Conservation (phyloP, 2,113 vertebrate species). For the Erinaceus europaeus region DNA sequence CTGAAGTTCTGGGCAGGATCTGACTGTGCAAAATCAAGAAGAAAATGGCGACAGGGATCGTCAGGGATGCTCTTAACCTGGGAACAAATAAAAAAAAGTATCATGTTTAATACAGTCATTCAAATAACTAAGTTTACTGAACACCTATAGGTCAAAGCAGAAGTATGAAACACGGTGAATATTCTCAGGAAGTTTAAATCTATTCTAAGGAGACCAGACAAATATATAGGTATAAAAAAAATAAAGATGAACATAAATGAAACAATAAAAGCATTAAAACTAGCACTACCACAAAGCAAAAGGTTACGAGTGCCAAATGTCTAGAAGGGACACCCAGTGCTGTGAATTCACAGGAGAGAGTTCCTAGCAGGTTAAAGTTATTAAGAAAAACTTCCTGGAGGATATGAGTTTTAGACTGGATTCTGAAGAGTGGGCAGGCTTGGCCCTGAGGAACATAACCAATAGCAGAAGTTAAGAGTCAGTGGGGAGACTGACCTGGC, state of each 20-base stretch:
- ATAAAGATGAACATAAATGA: constrained; percentile 35
- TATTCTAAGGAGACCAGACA: constrained; percentile 52
- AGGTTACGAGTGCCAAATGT: constrained; percentile 45
- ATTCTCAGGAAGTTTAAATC: constrained; percentile 43
- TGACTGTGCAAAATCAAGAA: constrained; percentile 92
- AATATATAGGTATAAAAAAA: constrained; percentile 12
- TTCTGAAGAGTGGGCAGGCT: constrained; percentile 30
- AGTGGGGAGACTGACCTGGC: constrained; percentile 73
- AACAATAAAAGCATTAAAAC: constrained; percentile 45
- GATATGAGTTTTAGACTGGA: background rate
- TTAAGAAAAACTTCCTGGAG: constrained; percentile 56
- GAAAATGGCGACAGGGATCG: constrained; percentile 86
- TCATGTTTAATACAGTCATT: constrained; percentile 6
- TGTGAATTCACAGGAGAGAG: constrained; percentile 42
- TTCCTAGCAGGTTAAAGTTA: constrained; percentile 39
- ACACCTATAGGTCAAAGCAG: background rate
- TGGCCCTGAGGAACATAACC: constrained; percentile 46
- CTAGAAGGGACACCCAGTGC: constrained; percentile 35
- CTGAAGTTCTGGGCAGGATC: constrained; percentile 89
- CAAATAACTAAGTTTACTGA: constrained; percentile 3
- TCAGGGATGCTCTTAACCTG: constrained; percentile 82
- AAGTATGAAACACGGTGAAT: background rate
- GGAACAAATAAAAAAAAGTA: constrained; percentile 35
- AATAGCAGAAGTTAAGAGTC: constrained; percentile 58
- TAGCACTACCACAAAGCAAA: constrained; percentile 46